These are phyloP conservation scores for Tipula helvola DNA, from an alignment of 2,888 invertebrate species.

Conservation along the genomic window DNA sequence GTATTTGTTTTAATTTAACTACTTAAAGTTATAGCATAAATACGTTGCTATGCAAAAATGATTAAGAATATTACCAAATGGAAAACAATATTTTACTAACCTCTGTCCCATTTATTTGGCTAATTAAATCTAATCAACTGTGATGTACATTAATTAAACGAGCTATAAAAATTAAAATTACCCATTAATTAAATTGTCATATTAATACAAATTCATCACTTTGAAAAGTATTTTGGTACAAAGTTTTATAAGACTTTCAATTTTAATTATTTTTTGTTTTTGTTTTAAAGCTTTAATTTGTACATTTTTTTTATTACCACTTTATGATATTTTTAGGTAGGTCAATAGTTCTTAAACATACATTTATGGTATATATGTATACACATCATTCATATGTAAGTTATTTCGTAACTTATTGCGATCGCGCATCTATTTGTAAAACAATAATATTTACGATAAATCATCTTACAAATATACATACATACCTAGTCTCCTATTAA, in stretches of 20 bases:
- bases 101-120: not conserved
- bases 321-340: not conserved
- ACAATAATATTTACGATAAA: not conserved
- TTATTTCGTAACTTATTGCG: not conserved
- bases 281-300: too few relatives aligned
- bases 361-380: not conserved
- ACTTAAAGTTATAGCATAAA: too few relatives aligned
- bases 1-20: too few relatives aligned
- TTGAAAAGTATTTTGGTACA: not conserved
- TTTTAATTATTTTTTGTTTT: not conserved
- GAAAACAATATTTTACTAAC: not conserved
- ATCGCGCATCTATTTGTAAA: not conserved
- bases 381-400: not conserved
- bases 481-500: not conserved
- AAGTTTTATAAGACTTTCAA: not conserved
- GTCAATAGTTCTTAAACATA: not conserved
- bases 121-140: not conserved
- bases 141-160: not conserved
- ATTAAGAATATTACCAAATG: too few relatives aligned
- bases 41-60: too few relatives aligned
- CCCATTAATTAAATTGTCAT: not conserved
- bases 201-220: not conserved
- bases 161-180: not conserved
- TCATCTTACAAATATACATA: not conserved
- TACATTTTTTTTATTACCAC: not conserved